Conservation (phyloP, 2,113 vertebrate species). For the Isichthys henryi region DNA sequence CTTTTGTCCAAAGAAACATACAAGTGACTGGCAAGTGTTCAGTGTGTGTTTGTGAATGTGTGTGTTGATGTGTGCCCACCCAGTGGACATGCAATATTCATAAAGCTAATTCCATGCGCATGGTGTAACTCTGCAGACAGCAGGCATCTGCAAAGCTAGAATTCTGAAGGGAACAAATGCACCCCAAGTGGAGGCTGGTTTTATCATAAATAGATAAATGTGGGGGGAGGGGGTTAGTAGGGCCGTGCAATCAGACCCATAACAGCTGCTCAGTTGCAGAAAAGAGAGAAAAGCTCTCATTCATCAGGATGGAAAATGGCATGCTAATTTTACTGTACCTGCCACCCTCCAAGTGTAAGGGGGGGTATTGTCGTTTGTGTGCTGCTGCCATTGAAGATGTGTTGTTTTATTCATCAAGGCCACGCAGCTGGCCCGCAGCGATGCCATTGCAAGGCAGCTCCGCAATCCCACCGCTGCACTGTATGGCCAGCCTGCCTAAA, state of each 20-base stretch:
- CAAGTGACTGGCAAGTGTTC: neutral
- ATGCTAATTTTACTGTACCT: neutral
- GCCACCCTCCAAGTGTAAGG: neutral
- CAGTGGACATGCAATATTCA: neutral
- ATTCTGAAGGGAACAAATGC: neutral
- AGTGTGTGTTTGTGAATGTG: conserved; percentile 5
- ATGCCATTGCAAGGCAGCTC: neutral
- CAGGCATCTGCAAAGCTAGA: neutral
- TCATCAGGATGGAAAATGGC: neutral
- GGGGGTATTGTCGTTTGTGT: neutral
- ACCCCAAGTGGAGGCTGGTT: neutral
- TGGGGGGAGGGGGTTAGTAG: neutral
- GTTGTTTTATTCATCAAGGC: conserved; percentile 17
- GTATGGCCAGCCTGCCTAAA: neutral
- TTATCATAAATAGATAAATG: neutral
- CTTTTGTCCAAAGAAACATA: neutral
- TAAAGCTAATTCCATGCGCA: neutral
- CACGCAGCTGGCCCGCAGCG: neutral
- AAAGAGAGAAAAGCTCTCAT: neutral
- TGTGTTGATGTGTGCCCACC: neutral
- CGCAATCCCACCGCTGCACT: neutral
- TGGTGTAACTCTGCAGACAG: conserved; percentile 1
- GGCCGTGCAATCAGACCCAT: neutral
- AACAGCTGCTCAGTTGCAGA: neutral
- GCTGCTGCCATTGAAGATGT: neutral